Conservation (phyloP, 2,113 vertebrate species). For the Puntigrus tetrazona region DNA sequence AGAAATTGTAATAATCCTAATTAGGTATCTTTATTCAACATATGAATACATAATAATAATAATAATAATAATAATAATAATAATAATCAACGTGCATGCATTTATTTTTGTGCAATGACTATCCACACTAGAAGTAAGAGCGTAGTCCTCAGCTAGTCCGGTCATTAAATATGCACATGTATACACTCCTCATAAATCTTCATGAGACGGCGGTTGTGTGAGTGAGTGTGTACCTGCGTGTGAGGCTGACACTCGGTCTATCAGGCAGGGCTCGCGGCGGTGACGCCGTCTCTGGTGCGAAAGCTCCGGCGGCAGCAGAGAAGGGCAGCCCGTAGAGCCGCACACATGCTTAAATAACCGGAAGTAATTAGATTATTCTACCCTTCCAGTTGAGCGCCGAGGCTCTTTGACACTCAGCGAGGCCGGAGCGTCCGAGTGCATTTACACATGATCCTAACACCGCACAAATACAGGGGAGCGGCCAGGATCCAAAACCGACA, state of each 20-base stretch:
- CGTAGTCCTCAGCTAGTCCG: neutral
- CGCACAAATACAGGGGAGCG: neutral
- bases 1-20: no score
- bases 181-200: neutral
- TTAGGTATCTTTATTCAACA: no score
- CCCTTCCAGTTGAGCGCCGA: slow-evolving; percentile 31
- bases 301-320: slow-evolving; percentile 4
- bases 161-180: neutral
- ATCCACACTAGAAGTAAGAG: no score
- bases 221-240: neutral
- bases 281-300: neutral
- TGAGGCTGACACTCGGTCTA: neutral
- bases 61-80: no score
- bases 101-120: no score
- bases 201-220: neutral
- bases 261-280: neutral
- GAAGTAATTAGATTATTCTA: slow-evolving; percentile 52
- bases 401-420: neutral
- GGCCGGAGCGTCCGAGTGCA: neutral
- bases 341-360: slow-evolving; percentile 45
- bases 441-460: neutral
- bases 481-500: neutral
- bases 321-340: slow-evolving; percentile 31
- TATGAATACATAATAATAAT: no score
- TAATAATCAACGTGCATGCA: no score